Base-by-base conservation (phyloP, 2,797 vertebrate genomes). In the Spinus olivaceus region DNA sequence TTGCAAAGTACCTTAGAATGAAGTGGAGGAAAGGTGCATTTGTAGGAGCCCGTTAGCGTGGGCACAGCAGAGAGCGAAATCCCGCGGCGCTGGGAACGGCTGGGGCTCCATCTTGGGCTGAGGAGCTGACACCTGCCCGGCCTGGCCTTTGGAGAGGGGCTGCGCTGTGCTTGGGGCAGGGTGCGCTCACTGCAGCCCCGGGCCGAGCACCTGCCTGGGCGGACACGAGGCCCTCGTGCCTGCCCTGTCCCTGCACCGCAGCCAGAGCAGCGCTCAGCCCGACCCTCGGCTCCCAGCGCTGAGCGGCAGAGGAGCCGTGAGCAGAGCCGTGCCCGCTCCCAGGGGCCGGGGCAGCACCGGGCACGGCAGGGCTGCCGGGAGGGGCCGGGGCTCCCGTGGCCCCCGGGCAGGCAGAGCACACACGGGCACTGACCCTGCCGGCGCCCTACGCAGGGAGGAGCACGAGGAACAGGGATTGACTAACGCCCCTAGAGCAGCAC, bases 391-490 rank as follows among this genome's bases (percentile, higher is more conserved):
- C 30, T 0, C 9, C 37, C 12, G 1, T 2, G 1, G 33, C 20
- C 9, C 46, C 63, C 46, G 4, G 32, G 50, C n/a, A 23, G 35
- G 39, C 7, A 14, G 14, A 8, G 24, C 39, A 3, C 5, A 2
- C 3, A 0, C 1, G 13, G 39, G 1, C 63, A 25, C 5, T 3
- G 41, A 39, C 0, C 3, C 6, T 3, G 28, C 3, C 4, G 19
- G 28, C 18, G 21, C 25, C 15, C 49, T 3, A 2, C 2, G 22
- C 3, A 3, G 14, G 39, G 8, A 11, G 10, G 1, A 56, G 49
- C 6, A 5, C 18, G 1, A 32, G 23, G 8, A 24, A 2, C 24
- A 2, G 4, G 0, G 1, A 0, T 7, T 7, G 23, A 3, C 18
- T 12, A 8, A 14, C 2, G 3, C 21, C 25, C 37, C 21, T 18